These are phyloP conservation scores for Acanthoscelides obtectus DNA, from an alignment of 2,888 invertebrate genomes.

Conservation along the genomic window DNA sequence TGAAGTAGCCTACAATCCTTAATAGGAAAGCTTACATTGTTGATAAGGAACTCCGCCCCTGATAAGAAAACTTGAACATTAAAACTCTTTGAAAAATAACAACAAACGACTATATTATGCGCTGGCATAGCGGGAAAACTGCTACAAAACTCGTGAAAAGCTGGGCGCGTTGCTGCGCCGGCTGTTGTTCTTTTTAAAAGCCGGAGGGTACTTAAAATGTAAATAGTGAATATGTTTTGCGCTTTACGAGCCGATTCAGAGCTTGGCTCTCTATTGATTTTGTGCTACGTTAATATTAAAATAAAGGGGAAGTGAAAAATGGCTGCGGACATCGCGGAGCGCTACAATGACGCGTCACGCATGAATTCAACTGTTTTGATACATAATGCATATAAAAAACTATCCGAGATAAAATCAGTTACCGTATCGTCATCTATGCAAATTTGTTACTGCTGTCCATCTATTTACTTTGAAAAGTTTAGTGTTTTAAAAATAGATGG, in stretches of 20 bases:
- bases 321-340: neutral
- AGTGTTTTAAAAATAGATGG: too few relatives aligned
- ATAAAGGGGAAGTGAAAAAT: neutral
- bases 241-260: neutral
- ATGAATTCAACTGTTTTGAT: too few relatives aligned
- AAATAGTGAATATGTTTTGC: neutral
- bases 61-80: neutral
- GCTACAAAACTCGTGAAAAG: neutral
- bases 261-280: neutral
- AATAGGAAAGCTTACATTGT: too few relatives aligned
- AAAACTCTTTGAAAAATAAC: neutral
- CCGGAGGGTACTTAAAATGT: neutral
- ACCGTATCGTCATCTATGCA: too few relatives aligned
- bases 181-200: neutral
- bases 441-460: too few relatives aligned
- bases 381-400: too few relatives aligned
- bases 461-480: too few relatives aligned
- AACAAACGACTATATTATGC: neutral
- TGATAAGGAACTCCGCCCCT: neutral
- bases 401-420: too few relatives aligned
- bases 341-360: neutral
- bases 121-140: neutral
- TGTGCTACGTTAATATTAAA: neutral
- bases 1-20: too few relatives aligned
- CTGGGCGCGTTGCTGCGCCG: neutral